Evolutionary conservation across 2,888 invertebrate species (phyloP), one percentile per base, ranked within the genome.

Genomic region (Mythimna loreyi): DNA sequence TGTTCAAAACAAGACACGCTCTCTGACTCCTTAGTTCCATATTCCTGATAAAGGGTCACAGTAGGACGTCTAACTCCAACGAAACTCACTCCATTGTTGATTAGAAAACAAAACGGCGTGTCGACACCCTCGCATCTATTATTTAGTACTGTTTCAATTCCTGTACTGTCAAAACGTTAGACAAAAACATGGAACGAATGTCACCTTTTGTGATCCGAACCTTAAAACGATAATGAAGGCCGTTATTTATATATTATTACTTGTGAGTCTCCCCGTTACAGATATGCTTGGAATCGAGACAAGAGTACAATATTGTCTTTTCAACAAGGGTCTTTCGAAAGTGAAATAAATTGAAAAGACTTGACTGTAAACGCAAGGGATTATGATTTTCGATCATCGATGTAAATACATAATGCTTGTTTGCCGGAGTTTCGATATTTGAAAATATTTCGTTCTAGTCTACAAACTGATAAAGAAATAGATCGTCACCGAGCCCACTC

Each of bases 111-210:
- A 94, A 93, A 92, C 91, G 85, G 89, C 91, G 90, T 93, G 94
- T 94, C 96, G 94, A 94, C 95, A 95, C 94, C 96, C 94, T 92
- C 92, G 92, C 89, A 92, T 85, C 91, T 89, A 93, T 94, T 93
- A 93, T 93, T 90, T 85, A 87, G 86, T 87, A 89, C 89, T 88
- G 89, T 93, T 90, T 92, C 92, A 91, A 92, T 92, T 92, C 90
- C 88, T 90, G 86, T 84, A 86, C 87, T 85, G 90, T 87, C 90
- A 85, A 85, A 90, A 90, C 88, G 81, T 86, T 88, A 91, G 86
- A 93, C 92, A 93, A 93, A 90, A 92, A 91, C 86, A 87, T 81
- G 92, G 90, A 93, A 92, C 92, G 91, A 92, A 93, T 92, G 83
- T 85, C 80, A 81, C 84, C 88, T 90, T 90, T 93, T 92, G 90